Percentiles rank a stretch among this genome's conserved stretches.
Conservation (phyloP, 2,888 invertebrate species). For the Nemapogon koenigi region DNA sequence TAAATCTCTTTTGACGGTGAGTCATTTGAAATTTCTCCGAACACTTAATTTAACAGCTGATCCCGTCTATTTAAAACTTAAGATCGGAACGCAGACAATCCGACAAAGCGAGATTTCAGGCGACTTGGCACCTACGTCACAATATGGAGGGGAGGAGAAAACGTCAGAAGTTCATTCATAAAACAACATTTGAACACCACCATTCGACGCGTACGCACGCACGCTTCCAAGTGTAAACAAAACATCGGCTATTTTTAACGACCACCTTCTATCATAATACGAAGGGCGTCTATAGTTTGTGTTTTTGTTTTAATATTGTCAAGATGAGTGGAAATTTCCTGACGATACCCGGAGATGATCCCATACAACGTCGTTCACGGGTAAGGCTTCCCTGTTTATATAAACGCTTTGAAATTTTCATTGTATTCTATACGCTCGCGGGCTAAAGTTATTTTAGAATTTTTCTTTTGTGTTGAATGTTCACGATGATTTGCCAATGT, state of each 20-base stretch:
- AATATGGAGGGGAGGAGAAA: neutral
- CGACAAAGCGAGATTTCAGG: conserved; percentile 19
- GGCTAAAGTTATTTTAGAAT: too few relatives aligned
- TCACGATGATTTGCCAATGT: too few relatives aligned
- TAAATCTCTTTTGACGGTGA: too few relatives aligned
- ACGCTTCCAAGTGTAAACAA: conserved; percentile 11
- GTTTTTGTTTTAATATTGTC: conserved; percentile 23
- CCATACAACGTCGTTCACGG: conserved; percentile 44
- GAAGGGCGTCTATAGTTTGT: conserved; percentile 25
- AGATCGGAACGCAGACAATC: conserved; percentile 37
- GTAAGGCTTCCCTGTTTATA: conserved; percentile 33
- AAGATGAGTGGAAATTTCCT: conserved; percentile 59
- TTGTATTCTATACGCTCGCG: too few relatives aligned
- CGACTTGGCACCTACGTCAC: neutral
- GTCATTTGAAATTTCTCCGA: conserved; percentile 10
- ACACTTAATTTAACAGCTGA: conserved; percentile 21
- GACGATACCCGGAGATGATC: conserved; percentile 50
- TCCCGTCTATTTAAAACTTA: conserved; percentile 33
- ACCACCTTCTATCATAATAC: conserved; percentile 19
- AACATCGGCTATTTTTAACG: conserved; percentile 23
- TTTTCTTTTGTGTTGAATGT: too few relatives aligned
- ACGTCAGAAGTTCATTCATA: conserved; percentile 55
- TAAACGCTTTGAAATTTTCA: too few relatives aligned
- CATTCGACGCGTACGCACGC: conserved; percentile 46
- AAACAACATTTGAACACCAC: conserved; percentile 36